Evolutionary conservation across 1,140 invertebrate genomes (phyloP).

Genomic region (Euwallacea similis): DNA sequence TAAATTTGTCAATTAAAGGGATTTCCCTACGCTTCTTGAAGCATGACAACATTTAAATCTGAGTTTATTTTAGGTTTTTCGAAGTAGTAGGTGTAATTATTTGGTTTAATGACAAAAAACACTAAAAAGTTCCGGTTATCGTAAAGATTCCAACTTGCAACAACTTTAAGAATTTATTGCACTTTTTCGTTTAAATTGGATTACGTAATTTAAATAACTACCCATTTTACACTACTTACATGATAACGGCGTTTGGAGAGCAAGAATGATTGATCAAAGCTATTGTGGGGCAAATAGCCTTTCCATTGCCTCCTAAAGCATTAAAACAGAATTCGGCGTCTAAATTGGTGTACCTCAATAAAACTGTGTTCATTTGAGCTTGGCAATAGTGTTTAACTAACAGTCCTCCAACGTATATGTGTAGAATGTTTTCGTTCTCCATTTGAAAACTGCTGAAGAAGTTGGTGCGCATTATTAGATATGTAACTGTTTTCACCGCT

Average conservation of each 20-base stretch:
- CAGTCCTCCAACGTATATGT: constrained; percentile 32
- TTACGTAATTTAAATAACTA: no score
- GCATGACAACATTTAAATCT: no score
- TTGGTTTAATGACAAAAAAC: no score
- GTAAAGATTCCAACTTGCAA: no score
- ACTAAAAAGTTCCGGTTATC: no score
- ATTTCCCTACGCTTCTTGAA: no score
- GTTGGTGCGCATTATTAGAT: constrained; percentile 24
- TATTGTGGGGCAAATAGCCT: constrained; percentile 38
- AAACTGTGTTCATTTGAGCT: constrained; percentile 28
- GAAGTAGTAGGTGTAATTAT: no score
- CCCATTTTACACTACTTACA: constrained; percentile 26
- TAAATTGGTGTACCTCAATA: constrained; percentile 30
- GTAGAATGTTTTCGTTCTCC: constrained; percentile 8
- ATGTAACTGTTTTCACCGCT: constrained; percentile 19
- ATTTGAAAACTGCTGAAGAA: constrained; percentile 25
- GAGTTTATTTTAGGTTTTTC: no score
- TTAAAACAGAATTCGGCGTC: constrained; percentile 15
- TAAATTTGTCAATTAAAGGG: no score
- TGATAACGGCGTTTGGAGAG: constrained; percentile 29
- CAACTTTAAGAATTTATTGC: no score
- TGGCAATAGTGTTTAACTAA: constrained; percentile 40
- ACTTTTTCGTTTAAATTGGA: no score
- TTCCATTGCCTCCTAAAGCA: constrained; percentile 17
- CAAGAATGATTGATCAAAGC: constrained; percentile 35